Base-by-base conservation (phyloP, 2,888 invertebrate genomes). In the Cephonodes hylas region DNA sequence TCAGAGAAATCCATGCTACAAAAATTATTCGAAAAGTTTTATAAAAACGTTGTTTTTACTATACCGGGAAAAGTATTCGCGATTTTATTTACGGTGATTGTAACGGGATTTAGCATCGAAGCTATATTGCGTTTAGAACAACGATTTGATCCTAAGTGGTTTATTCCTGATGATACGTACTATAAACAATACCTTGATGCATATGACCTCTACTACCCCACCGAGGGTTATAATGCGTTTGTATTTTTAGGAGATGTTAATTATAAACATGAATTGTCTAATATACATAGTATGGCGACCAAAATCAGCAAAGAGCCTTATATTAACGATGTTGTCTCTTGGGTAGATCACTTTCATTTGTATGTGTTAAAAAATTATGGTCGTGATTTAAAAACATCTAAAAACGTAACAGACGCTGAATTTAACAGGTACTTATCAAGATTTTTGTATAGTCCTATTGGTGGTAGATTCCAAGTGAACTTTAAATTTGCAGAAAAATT, bases 121-220 rank as follows among this genome's bases (percentile, higher is more conserved):
- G 94, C 95, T 38, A 89, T 95, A 58, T 84, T 94, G 60, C 93
- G 93, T 69, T 86, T 97, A 60, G 94, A 96, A 78, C 96, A 96
- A 82, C 94, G 95, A 80, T 97, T 96, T 83, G 96, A 97, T 82
- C 95, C 95, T 0, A 93, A 93, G 61, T 96, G 96, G 96, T 96
- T 97, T 77, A 93, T 97, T 63, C 96, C 97, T 0, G 93, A 94
- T 60, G 93, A 93, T 58, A 94, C 95, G 0, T 95, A 96, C 79
- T 93, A 95, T 59, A 93, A 93, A 69, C 84, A 94, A 60, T 97
- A 93, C 81, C 74, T 95, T 3, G 75, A 86, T 45, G 85, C 90
- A n/a, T 88, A 94, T 60, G 93, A 93, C 59, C 67, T 86, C 62
- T 94, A 93, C 74, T 97, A 95, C 81, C 96, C 96, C 0, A 90